phyloP scores from a whole-genome alignment of 2,797 vertebrate species.

The Antrozous pallidus region DNA sequence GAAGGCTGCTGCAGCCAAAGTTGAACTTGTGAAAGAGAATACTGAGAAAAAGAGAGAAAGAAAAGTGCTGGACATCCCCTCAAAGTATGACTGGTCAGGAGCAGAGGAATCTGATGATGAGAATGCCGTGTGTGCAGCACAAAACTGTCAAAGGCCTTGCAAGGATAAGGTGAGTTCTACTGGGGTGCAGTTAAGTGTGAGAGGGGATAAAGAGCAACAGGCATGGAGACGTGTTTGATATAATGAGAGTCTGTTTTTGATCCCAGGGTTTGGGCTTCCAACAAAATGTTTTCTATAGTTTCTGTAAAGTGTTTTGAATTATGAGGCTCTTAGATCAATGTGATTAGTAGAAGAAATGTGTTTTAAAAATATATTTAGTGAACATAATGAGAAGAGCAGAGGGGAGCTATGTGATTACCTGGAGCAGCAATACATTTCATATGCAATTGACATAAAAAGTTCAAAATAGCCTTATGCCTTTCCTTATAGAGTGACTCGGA shows the following conservation, averaged over 20 bases:
- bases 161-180: conserved; percentile 93
- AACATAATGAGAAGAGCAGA: neutral
- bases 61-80: conserved; percentile 97
- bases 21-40: conserved; percentile 90
- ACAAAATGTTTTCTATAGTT: conserved; percentile 21
- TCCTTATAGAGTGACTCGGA: neutral
- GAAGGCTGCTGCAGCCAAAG: conserved; percentile 90
- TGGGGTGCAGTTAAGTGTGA: neutral
- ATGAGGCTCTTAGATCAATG: neutral
- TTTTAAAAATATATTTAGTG: conserved; percentile 15
- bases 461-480: neutral
- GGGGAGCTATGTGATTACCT: neutral
- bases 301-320: conserved; percentile 20
- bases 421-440: neutral
- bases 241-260: neutral
- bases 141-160: conserved; percentile 97
- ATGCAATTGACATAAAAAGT: neutral
- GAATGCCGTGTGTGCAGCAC: conserved; percentile 96
- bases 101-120: conserved; percentile 98
- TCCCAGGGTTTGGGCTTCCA: neutral
- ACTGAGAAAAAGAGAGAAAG: conserved; percentile 95
- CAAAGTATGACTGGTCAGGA: conserved; percentile 99
- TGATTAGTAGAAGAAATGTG: conserved; percentile 19
- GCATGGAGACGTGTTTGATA: neutral
- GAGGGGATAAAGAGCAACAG: neutral